Percentiles rank a stretch among this genome's conserved stretches.
Conservation (phyloP, 2,113 vertebrate genomes). For the Syngnathoides biaculeatus region DNA sequence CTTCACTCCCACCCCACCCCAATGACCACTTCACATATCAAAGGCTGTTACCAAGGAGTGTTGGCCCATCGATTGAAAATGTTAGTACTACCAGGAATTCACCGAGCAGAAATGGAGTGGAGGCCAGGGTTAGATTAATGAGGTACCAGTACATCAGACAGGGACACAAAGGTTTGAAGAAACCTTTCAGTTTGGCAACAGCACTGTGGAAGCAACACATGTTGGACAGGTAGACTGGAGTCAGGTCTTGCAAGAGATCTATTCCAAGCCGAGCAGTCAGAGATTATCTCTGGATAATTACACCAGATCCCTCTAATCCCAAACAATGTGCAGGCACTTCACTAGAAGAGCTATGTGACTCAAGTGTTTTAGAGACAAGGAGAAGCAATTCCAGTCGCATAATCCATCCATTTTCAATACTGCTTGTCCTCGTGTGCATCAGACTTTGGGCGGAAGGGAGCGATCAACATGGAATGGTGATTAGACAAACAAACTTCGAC, state of each 20-base stretch:
- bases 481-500: too few species aligned
- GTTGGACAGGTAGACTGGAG: slow-evolving; percentile 30
- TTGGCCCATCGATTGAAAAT: slow-evolving; percentile 12
- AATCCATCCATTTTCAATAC: not conserved
- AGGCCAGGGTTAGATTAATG: not conserved
- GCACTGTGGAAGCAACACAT: slow-evolving; percentile 1
- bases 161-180: not conserved
- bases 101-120: not conserved
- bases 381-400: not conserved
- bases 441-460: not conserved
- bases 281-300: slow-evolving; percentile 64
- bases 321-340: slow-evolving; percentile 36
- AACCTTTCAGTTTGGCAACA: not conserved
- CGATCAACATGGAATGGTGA: not conserved
- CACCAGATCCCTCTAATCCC: slow-evolving; percentile 67
- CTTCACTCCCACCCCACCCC: too few species aligned
- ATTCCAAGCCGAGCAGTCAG: slow-evolving; percentile 54
- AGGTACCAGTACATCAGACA: not conserved
- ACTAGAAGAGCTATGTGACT: not conserved
- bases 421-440: not conserved
- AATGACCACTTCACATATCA: too few species aligned
- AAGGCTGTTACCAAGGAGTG: slow-evolving; percentile 12
- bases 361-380: not conserved
- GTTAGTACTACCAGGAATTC: slow-evolving; percentile 27
- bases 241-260: slow-evolving; percentile 52